Evolutionary conservation across 37 sponge, comb jelly and placozoan genomes (phyloP).

Genomic region (Crambe crambe): DNA sequence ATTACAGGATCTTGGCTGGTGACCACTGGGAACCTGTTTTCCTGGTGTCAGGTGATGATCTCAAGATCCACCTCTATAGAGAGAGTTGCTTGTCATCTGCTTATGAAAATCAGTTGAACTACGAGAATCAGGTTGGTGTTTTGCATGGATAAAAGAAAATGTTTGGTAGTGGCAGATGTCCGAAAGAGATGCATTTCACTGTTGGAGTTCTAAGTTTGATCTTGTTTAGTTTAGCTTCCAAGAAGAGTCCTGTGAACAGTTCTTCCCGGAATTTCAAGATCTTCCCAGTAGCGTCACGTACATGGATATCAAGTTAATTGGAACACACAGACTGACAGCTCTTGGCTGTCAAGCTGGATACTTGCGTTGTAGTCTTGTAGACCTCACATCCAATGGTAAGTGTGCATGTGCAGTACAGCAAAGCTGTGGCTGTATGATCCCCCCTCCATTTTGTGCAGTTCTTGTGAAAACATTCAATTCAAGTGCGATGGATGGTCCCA

Average conservation of each 20-base stretch:
- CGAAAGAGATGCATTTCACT: too few species aligned
- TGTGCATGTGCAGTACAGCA: not conserved
- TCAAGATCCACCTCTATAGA: slow-evolving; percentile 66
- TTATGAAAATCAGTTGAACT: too few species aligned
- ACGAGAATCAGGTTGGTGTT: not conserved
- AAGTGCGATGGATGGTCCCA: slow-evolving; percentile 60
- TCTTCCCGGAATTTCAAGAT: slow-evolving; percentile 65
- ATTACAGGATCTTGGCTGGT: slow-evolving; percentile 44
- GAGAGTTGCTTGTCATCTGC: slow-evolving; percentile 4
- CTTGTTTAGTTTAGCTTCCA: slow-evolving; percentile 43
- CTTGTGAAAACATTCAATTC: slow-evolving; percentile 17
- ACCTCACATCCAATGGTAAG: slow-evolving; percentile 39
- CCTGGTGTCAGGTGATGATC: slow-evolving; percentile 77
- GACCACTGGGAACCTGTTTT: slow-evolving; percentile 69
- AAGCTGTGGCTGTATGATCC: too few species aligned
- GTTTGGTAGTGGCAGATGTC: not conserved
- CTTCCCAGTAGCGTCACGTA: slow-evolving; percentile 60
- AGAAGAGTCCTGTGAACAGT: slow-evolving; percentile 17
- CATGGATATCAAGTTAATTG: slow-evolving; percentile 45
- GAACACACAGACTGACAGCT: slow-evolving; percentile 42
- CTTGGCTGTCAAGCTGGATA: slow-evolving; percentile 67
- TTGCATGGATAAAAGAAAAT: not conserved
- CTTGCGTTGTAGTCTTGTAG: slow-evolving; percentile 26
- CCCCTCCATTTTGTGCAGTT: slow-evolving; percentile 13
- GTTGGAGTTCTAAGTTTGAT: too few species aligned